Conservation (phyloP, 2,113 vertebrate genomes). For the Alethe diademata region DNA sequence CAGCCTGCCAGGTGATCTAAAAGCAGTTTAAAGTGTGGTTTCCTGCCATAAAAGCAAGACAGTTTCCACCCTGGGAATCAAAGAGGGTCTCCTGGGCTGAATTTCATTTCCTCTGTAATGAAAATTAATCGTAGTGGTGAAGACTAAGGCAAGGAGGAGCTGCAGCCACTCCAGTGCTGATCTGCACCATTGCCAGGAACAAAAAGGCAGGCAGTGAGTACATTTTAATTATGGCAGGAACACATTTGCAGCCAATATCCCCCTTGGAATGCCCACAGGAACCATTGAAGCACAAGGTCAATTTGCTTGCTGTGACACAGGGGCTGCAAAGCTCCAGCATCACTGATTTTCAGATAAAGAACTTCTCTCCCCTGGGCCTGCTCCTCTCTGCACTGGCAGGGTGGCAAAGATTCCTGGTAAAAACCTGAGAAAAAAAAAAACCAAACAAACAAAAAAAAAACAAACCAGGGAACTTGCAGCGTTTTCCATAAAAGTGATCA, state of each 20-base stretch:
- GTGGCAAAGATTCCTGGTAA: background rate
- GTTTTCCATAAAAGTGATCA: background rate
- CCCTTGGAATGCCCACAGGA: background rate
- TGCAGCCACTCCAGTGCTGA: background rate
- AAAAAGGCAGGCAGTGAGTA: background rate
- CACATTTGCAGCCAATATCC: background rate
- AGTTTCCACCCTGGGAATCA: background rate
- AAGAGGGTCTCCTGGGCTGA: background rate
- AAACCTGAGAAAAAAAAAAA: background rate
- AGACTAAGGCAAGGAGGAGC: background rate
- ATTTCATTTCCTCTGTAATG: slow-evolving; percentile 8
- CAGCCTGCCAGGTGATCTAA: background rate
- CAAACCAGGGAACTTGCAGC: background rate
- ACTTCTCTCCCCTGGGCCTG: background rate
- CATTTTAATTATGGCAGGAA: background rate
- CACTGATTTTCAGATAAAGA: background rate
- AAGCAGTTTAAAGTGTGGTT: slow-evolving; percentile 13
- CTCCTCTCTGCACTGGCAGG: background rate
- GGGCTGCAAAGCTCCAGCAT: fast-evolving
- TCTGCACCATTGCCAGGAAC: background rate
- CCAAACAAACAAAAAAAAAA: too few species aligned
- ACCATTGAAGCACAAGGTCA: background rate
- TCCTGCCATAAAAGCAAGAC: background rate
- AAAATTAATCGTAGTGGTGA: background rate
- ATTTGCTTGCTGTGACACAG: background rate